phyloP scores from a whole-genome alignment of 2,797 vertebrate species.

The Valencia hispanica region DNA sequence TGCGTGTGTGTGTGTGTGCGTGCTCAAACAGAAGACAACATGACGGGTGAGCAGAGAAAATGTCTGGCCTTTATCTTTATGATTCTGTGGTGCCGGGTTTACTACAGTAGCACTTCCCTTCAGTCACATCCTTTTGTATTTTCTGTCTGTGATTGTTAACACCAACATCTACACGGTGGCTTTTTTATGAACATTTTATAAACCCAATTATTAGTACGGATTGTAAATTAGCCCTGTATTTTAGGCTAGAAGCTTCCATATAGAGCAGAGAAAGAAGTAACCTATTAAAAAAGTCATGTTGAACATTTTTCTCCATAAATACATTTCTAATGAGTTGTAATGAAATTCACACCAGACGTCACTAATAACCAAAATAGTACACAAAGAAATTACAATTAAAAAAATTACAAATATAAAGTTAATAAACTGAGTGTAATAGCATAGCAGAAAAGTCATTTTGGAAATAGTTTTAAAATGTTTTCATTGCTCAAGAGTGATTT shows the following conservation, averaged over 20 bases:
- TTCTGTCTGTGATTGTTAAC: slow-evolving; percentile 35
- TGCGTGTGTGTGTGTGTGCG: slow-evolving; percentile 5
- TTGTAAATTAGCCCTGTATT: not conserved
- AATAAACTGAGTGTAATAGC: too few species aligned
- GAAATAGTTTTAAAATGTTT: not conserved
- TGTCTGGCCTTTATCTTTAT: slow-evolving; percentile 76
- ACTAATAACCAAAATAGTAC: not conserved
- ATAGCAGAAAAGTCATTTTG: not conserved
- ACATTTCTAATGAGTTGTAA: not conserved
- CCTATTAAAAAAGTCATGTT: not conserved
- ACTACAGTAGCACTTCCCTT: slow-evolving; percentile 37
- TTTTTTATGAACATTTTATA: not conserved
- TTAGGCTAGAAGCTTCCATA: not conserved
- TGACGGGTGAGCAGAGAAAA: slow-evolving; percentile 60
- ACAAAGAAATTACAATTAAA: not conserved
- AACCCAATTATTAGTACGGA: not conserved
- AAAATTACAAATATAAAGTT: not conserved
- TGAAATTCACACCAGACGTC: not conserved
- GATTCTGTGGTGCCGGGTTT: slow-evolving; percentile 50
- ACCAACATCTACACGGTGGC: not conserved
- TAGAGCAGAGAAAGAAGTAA: not conserved
- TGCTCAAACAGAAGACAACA: slow-evolving; percentile 62
- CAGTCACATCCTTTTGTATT: slow-evolving; percentile 48
- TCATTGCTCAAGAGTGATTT: not conserved
- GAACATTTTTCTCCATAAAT: not conserved